Evolutionary conservation across 2,797 vertebrate genomes (phyloP).

Genomic region (Lerista edwardsae): DNA sequence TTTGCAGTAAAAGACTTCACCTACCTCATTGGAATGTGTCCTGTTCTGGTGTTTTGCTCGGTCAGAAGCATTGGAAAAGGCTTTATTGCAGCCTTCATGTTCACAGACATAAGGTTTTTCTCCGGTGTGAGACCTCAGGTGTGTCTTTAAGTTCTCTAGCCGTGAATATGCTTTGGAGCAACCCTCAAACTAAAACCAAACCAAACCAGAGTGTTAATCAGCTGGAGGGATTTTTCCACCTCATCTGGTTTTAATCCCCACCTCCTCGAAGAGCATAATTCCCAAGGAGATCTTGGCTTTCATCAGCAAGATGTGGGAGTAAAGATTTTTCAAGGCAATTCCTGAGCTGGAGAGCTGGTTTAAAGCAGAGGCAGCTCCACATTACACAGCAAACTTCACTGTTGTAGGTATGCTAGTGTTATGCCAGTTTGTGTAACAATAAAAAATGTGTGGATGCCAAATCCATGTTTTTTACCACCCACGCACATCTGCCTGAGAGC

Average conservation of each 20-base stretch:
- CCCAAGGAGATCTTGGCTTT: constrained; percentile 54
- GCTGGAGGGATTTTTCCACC: constrained; percentile 58
- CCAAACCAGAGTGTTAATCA: constrained; percentile 66
- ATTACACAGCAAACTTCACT: too few species aligned
- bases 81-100: constrained; percentile 98
- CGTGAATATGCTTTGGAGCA: constrained; percentile 97
- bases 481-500: not conserved
- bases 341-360: constrained; percentile 50
- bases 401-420: not conserved
- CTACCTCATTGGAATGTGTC: constrained; percentile 98
- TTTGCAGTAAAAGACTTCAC: constrained; percentile 23
- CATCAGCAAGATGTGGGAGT: constrained; percentile 26
- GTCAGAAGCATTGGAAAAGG: constrained; percentile 98
- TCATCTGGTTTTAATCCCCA: constrained; percentile 69
- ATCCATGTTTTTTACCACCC: not conserved
- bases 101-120: constrained; percentile 99
- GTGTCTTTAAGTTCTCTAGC: constrained; percentile 98
- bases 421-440: not conserved
- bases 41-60: constrained; percentile 99
- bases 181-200: constrained; percentile 91
- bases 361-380: not conserved
- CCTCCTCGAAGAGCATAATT: constrained; percentile 63
- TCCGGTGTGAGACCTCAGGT: constrained; percentile 97
- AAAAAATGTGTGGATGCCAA: not conserved
- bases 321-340: constrained; percentile 51